Evolutionary conservation across 1,140 invertebrate species (phyloP), one percentile per base, ranked within the genome.

Genomic region (Dendroctonus ponderosae): DNA sequence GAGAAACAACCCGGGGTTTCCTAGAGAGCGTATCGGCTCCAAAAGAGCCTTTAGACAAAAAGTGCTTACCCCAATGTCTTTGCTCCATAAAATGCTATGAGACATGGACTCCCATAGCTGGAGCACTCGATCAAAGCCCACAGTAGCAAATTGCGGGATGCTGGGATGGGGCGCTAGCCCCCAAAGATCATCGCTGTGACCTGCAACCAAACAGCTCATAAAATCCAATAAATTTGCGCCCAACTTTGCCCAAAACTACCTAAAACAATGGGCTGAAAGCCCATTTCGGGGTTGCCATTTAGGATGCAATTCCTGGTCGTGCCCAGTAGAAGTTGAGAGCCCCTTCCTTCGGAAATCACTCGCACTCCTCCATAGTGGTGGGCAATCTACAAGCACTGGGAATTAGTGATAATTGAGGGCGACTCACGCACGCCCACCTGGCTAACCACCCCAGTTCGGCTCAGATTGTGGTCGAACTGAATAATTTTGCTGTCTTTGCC

Each of bases 121-220:
- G 8, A 97, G 80, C 51, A 91, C 84, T 64, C 87, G 85, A 78
- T 98, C 95, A 79, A 91, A 89, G 14, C 90, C 93, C 9, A 90
- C 92, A 4, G 93, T 94, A 8, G 93, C 84, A 79, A 97, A 97
- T 81, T 96, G 93, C 14, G 89, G 86, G 63, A 95, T 82, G 44
- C 82, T 85, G 0, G 93, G 93, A 81, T 96, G 93, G 8, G 86
- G 81, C 4, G 92, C 91, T 11, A 97, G 79, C 0, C 89, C 94
- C 92, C 93, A 95, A 9, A 97, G 76, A 78, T 97, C 94, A 73
- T 97, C 94, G 7, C 88, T 88, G 77, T 98, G 94, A n/a, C 89
- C 26, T 26, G 26, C 26, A 26, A 26, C 3, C 26, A 26, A 26
- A 26, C 26, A 26, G 26, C 1, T 3, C 26, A 26, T 26, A 26